Base-by-base conservation (phyloP, 2,113 vertebrate genomes). In the Onychostruthus taczanowskii region DNA sequence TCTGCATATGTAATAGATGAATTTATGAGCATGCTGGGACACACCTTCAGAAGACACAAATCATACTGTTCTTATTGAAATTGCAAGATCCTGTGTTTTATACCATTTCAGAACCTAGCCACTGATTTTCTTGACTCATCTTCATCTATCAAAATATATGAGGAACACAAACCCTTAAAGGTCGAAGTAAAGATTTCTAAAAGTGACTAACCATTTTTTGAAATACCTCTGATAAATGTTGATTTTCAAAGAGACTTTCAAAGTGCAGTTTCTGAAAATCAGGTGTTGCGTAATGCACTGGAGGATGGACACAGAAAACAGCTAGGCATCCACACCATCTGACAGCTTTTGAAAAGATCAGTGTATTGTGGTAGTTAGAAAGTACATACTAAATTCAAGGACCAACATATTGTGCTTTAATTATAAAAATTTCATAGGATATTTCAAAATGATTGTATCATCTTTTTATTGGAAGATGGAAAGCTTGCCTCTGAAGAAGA, bases 231-330 rank as follows among this genome's bases (percentile, higher is more conserved):
- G 72, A 59, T 4, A 55, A 14, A 7, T 55, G 13, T 13, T 28
- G 17, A 75, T 84, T 84, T 93, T 87, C 16, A n/a, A 74, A 58
- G 11, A 88, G 26, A 68, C n/a, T 76, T 92, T 83, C 21, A n/a
- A 73, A 47, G 15, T 77, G 21, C 19, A 37, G 22, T 20, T 73
- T 87, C 80, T 67, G 27, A 84, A 91, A 78, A 82, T 28, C 10
- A 18, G 4, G 7, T 62, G 12, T 53, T 84, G 31, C 10, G 47
- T 27, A 87, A 72, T 0, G 0, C 13, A 26, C 53, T 50, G 30
- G 75, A 61, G 33, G 44, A 16, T 50, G 10, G 50, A 62, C 26
- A 41, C 10, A 67, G 23, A 63, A 67, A 83, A 64, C 8, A 77
- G 4, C 5, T 7, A 18, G 23, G 3, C 14, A 77, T 15, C 8